Percentiles rank a stretch among this genome's conserved stretches.
Evolutionary conservation across 2,888 invertebrate genomes (phyloP).

Genomic region (Emmelina monodactyla): DNA sequence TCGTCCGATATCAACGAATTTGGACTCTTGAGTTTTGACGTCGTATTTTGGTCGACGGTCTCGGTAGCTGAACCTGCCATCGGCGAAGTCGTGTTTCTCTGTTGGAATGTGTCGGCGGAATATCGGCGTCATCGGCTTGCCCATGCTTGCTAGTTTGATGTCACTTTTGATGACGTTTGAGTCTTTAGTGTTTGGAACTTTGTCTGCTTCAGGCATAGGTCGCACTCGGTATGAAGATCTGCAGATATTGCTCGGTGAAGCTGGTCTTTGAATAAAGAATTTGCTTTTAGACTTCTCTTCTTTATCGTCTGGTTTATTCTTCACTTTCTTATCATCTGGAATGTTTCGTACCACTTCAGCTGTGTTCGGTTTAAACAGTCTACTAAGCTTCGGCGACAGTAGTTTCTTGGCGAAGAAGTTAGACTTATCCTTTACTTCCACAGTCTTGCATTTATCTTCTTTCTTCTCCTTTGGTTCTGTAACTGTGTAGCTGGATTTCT

Average conservation of each 20-base stretch:
- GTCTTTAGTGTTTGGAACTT: slow-evolving; percentile 15
- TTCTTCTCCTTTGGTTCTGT: slow-evolving; percentile 29
- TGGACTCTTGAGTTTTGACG: slow-evolving; percentile 22
- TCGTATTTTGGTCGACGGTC: slow-evolving; percentile 31
- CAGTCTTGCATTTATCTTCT: slow-evolving; percentile 18
- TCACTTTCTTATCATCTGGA: slow-evolving; percentile 21
- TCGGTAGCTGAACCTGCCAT: slow-evolving; percentile 47
- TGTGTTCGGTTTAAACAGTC: slow-evolving; percentile 43
- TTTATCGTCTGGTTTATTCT: too few species aligned
- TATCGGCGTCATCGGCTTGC: slow-evolving; percentile 58
- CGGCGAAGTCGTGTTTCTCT: slow-evolving; percentile 38
- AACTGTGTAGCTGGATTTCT: slow-evolving; percentile 40
- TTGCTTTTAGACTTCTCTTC: slow-evolving; percentile 46
- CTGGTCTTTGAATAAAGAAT: slow-evolving; percentile 46
- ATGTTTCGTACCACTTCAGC: slow-evolving; percentile 30
- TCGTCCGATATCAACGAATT: slow-evolving; percentile 32
- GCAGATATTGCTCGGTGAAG: slow-evolving; percentile 29
- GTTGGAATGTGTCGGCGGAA: slow-evolving; percentile 36
- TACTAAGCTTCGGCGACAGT: slow-evolving; percentile 48
- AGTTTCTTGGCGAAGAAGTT: slow-evolving; percentile 47
- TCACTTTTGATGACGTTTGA: slow-evolving; percentile 37
- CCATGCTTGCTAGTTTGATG: slow-evolving; percentile 43
- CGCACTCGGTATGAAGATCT: slow-evolving; percentile 36
- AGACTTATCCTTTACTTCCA: slow-evolving; percentile 28
- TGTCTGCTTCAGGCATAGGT: slow-evolving; percentile 22